These are phyloP conservation scores for Callyntrura guangdongensis DNA, from an alignment of 2,888 invertebrate genomes.

Conservation along the genomic window DNA sequence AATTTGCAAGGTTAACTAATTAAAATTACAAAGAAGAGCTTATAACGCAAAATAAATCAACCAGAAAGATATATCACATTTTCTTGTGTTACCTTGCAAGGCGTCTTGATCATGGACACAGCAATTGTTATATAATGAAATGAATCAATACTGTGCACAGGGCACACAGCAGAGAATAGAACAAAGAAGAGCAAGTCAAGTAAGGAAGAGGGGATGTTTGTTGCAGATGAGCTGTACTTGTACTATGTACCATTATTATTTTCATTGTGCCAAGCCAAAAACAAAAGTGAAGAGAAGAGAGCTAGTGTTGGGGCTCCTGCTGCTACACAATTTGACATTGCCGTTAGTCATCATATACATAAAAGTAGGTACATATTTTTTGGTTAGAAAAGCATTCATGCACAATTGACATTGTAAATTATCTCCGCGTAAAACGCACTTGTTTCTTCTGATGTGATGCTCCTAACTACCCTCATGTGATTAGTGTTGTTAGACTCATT, in stretches of 20 bases:
- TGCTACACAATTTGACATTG: slow-evolving; percentile 26
- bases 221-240: slow-evolving; percentile 7
- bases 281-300: background rate
- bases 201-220: slow-evolving; percentile 7
- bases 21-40: background rate
- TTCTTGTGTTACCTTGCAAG: slow-evolving; percentile 11
- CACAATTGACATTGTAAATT: slow-evolving; percentile 55
- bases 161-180: background rate
- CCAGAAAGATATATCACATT: slow-evolving; percentile 37
- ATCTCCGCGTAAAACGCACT: slow-evolving; percentile 45
- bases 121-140: background rate
- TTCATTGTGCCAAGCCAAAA: background rate
- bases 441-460: slow-evolving; percentile 61
- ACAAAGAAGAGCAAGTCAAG: slow-evolving; percentile 44
- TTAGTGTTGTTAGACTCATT: slow-evolving; percentile 79
- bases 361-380: background rate
- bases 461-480: slow-evolving; percentile 65
- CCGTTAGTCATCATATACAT: too few relatives aligned
- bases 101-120: slow-evolving; percentile 54
- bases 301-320: background rate
- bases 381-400: slow-evolving; percentile 19
- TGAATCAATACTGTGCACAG: background rate
- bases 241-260: background rate
- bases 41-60: slow-evolving; percentile 25
- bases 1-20: slow-evolving; percentile 22